phyloP scores from a whole-genome alignment of 2,797 vertebrate species.

The Saxicola maurus region DNA sequence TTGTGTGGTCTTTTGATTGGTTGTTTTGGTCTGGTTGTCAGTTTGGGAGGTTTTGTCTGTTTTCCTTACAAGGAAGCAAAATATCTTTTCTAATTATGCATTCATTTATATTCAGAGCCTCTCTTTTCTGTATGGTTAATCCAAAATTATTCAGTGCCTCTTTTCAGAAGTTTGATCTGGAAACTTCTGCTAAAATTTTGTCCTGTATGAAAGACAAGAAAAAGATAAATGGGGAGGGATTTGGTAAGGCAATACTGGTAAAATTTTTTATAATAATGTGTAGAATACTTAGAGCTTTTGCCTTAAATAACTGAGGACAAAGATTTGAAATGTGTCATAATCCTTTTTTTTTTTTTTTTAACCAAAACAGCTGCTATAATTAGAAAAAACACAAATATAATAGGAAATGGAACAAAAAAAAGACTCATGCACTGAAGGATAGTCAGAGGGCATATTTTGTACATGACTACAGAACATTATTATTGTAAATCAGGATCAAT shows the following conservation, averaged over 20 bases:
- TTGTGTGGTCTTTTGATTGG: accelerated
- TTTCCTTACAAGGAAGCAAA: neutral
- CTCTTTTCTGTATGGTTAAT: neutral
- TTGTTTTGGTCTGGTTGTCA: neutral
- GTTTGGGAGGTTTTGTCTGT: neutral
- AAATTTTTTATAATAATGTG: neutral
- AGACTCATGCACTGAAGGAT: neutral
- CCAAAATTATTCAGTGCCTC: neutral
- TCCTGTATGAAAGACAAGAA: neutral
- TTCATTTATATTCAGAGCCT: neutral
- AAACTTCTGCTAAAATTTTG: neutral
- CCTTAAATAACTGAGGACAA: neutral
- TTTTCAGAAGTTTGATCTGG: neutral
- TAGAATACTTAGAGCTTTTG: neutral
- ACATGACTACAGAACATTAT: neutral
- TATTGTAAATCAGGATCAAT: neutral
- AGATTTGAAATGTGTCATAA: neutral
- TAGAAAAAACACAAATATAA: neutral
- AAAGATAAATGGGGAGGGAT: neutral
- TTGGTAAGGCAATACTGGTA: neutral
- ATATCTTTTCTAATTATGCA: neutral
- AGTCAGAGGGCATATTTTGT: neutral
- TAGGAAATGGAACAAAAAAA: neutral
- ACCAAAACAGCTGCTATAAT: neutral
- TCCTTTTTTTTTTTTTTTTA: neutral